Conservation (phyloP, 2,797 vertebrate genomes). For the Trachurus trachurus region DNA sequence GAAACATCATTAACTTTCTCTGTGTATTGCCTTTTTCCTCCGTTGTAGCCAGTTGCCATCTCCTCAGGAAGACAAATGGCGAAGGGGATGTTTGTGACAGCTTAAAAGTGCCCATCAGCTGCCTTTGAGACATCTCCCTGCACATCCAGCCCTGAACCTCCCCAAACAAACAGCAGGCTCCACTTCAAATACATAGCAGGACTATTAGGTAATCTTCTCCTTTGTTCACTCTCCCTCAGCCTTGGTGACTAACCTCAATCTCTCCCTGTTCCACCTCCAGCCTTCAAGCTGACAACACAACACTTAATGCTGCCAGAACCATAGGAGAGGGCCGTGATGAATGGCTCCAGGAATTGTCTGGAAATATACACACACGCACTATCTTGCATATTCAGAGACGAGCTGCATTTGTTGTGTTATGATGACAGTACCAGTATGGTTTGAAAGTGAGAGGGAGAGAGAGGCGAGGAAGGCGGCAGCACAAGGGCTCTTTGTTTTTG, state of each 20-base stretch:
- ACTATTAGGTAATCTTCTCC: conserved; percentile 92
- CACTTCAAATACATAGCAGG: conserved; percentile 92
- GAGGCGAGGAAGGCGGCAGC: conserved; percentile 44
- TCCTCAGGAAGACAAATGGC: conserved; percentile 65
- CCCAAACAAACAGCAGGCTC: conserved; percentile 91
- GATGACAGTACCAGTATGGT: conserved; percentile 55
- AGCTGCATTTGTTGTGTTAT: conserved; percentile 58
- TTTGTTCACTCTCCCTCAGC: conserved; percentile 84
- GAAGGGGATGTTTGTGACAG: conserved; percentile 80
- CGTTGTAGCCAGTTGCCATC: conserved; percentile 62
- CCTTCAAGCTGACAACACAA: conserved; percentile 64
- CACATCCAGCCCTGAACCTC: conserved; percentile 84
- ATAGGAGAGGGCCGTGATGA: conserved; percentile 51
- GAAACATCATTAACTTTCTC: conserved; percentile 66
- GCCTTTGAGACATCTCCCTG: conserved; percentile 85
- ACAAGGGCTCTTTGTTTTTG: conserved; percentile 83
- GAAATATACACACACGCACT: conserved; percentile 39
- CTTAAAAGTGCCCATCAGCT: conserved; percentile 86
- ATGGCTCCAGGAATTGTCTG: conserved; percentile 47
- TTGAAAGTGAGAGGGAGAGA: conserved; percentile 44
- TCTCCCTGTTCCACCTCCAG: conserved; percentile 69
- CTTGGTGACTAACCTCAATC: conserved; percentile 80
- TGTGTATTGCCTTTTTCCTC: conserved; percentile 53
- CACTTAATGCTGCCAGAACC: conserved; percentile 62
- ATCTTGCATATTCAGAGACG: conserved; percentile 28